These are phyloP conservation scores for Alaudala cheleensis DNA, from an alignment of 2,113 vertebrate genomes.

Conservation along the genomic window DNA sequence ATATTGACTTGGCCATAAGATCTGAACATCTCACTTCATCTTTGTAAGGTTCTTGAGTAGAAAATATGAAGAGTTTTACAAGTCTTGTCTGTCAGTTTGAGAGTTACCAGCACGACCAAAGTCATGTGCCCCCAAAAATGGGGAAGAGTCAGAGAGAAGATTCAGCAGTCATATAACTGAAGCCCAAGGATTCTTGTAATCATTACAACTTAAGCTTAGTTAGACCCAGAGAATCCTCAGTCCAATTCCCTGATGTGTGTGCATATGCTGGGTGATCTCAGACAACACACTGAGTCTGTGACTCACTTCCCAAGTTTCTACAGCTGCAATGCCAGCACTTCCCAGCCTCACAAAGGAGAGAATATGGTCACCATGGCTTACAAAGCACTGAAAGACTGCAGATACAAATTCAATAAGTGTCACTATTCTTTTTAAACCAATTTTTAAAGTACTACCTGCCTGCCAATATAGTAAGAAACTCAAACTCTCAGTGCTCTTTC, in stretches of 20 bases:
- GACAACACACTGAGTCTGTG: background rate
- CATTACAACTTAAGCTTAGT: background rate
- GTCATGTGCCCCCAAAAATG: fast-evolving
- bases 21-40: background rate
- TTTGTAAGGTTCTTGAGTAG: background rate
- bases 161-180: background rate
- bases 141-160: background rate
- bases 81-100: background rate
- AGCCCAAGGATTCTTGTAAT: background rate
- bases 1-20: background rate
- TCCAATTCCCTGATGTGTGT: background rate
- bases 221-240: background rate
- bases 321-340: background rate
- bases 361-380: background rate
- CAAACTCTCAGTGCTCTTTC: background rate
- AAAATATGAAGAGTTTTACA: background rate
- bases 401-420: background rate
- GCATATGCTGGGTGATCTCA: background rate
- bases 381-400: background rate
- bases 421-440: background rate
- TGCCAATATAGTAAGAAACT: background rate
- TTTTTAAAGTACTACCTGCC: background rate
- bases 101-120: background rate
- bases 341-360: background rate
- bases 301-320: background rate